A percentile compares a stretch with the other conserved stretches of the same genome.
Evolutionary conservation across 1,140 invertebrate species (phyloP).

Genomic region (Drosophila nannoptera): DNA sequence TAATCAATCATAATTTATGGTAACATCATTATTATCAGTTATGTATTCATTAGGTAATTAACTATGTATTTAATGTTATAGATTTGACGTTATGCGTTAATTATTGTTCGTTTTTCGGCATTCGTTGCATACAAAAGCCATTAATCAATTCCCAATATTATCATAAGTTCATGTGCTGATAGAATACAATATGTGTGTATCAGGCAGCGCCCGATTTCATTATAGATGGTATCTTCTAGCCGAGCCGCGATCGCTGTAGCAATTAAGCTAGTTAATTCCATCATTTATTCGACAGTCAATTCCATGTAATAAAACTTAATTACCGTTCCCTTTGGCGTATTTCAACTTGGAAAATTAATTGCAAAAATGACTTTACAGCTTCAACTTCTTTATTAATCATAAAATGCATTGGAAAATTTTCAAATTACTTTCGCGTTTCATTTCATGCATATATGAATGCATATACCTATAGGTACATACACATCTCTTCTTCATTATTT

Average conservation of each 20-base stretch:
- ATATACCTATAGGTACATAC: not conserved
- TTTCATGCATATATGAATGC: not conserved
- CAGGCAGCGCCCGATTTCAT: not conserved
- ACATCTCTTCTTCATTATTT: not conserved
- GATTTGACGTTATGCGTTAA: too few species aligned
- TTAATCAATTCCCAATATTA: too few species aligned
- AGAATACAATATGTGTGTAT: not conserved
- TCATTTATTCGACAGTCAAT: not conserved
- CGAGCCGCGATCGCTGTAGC: not conserved
- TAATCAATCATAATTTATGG: too few species aligned
- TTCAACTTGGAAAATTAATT: slow-evolving; percentile 4
- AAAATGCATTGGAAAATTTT: slow-evolving; percentile 12
- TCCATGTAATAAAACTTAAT: slow-evolving; percentile 1
- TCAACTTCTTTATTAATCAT: slow-evolving; percentile 3
- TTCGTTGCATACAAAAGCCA: not conserved
- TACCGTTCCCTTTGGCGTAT: not conserved
- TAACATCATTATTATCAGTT: too few species aligned
- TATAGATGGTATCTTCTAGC: not conserved
- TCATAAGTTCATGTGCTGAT: too few species aligned
- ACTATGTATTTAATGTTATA: too few species aligned
- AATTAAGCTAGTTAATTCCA: not conserved
- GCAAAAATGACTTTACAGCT: not conserved
- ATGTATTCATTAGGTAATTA: too few species aligned
- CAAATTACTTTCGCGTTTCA: slow-evolving; percentile 11
- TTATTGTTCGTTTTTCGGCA: too few species aligned